Evolutionary conservation across 1,140 invertebrate genomes (phyloP), one percentile per base, ranked within the genome.

Genomic region (Zaprionus kolodkinae): DNA sequence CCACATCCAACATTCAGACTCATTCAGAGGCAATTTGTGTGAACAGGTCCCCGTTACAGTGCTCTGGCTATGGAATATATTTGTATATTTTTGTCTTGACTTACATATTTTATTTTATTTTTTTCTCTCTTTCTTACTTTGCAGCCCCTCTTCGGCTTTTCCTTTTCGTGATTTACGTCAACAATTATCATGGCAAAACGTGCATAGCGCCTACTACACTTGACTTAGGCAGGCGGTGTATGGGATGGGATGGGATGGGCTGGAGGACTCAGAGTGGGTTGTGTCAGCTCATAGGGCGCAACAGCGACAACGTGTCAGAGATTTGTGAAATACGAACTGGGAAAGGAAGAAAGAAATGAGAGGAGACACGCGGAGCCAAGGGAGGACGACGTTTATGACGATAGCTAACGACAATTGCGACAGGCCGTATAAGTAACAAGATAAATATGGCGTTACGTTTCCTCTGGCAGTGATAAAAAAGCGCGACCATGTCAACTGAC

Each of bases 381-480:
- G 40, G 40, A 45, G 13, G n/a, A 45, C 6, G n/a, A 69, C 69
- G 70, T 50, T 75, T 75, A 72, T 86, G 78, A 64, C 61, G 52
- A 70, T 63, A 30, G 50, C 59, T 70, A 70, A 57, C 48, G n/a
- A 35, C 38, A 50, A 55, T 54, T 45, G 67, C 35, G 50, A 33
- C 38, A 38, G 57, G 54, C 43, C 66, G 55, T 64, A 17, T 72
- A 72, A 78, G 84, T 56, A 72, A 78, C 50, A 82, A 88, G 84
- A 83, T 87, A 83, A 88, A 88, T 88, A 80, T 83, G 75, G 73
- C 80, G 48, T 76, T 61, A 35, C 57, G 66, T 69, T 59, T 66
- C 52, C 61, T 57, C 52, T 72, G 79, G 76, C 66, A 79, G 43
- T 83, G 77, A 88, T 88, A 87, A 88, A 87, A 86, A 82, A 84